These are phyloP conservation scores for Himantopus leucocephalus DNA, from an alignment of 2,113 vertebrate genomes.

Conservation along the genomic window DNA sequence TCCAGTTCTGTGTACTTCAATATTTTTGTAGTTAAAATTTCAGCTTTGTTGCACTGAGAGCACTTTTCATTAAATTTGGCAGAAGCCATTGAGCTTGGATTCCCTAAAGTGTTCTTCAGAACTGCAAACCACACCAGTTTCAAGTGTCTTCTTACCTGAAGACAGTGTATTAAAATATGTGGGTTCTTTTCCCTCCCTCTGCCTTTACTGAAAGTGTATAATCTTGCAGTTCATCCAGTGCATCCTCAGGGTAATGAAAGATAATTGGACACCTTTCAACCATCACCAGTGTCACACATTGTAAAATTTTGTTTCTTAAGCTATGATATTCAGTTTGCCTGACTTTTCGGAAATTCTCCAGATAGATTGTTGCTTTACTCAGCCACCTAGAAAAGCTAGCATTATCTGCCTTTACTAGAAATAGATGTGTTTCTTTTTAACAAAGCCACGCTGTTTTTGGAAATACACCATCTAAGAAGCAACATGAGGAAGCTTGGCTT, in stretches of 20 bases:
- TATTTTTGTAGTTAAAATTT: neutral
- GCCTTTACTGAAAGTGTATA: neutral
- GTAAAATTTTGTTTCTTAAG: neutral
- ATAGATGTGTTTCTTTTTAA: neutral
- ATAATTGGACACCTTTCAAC: neutral
- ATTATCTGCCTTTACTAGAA: neutral
- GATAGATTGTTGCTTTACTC: neutral
- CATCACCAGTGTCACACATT: neutral
- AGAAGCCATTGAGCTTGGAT: neutral
- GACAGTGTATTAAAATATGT: neutral
- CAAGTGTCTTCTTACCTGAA: neutral
- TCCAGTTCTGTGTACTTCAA: neutral
- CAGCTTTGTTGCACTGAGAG: neutral
- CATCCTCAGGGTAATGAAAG: neutral
- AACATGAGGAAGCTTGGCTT: neutral
- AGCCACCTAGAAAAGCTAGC: neutral
- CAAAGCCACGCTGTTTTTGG: neutral
- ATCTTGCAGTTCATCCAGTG: neutral
- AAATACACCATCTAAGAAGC: neutral
- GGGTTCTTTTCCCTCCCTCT: fast-evolving
- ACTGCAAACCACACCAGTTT: neutral
- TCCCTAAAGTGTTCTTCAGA: neutral
- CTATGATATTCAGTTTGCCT: neutral
- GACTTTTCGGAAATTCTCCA: neutral
- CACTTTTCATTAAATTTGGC: neutral